These are phyloP conservation scores for Rhagoletis zephyria DNA, from an alignment of 1,140 invertebrate genomes.

Conservation along the genomic window DNA sequence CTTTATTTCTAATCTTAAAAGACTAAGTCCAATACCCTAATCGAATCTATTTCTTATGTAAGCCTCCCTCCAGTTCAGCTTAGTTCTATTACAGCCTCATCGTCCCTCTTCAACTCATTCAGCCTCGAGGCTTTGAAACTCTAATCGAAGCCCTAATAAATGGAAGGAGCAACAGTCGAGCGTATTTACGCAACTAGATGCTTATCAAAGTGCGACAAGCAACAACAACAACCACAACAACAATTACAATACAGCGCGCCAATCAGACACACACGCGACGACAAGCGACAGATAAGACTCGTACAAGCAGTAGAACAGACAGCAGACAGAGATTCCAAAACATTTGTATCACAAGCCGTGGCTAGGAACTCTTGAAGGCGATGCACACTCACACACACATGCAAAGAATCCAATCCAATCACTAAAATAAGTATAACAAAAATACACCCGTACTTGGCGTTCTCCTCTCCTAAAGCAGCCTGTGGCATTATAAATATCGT, in stretches of 20 bases:
- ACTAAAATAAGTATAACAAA: slow-evolving; percentile 17
- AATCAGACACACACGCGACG: slow-evolving; percentile 43
- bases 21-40: no score
- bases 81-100: background rate
- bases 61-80: background rate
- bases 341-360: background rate
- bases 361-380: background rate
- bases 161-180: slow-evolving; percentile 23
- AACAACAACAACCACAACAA: background rate
- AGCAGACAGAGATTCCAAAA: slow-evolving; percentile 36
- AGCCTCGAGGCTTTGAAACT: slow-evolving; percentile 2
- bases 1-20: no score
- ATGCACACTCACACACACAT: background rate
- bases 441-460: background rate
- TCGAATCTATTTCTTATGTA: no score
- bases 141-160: slow-evolving; percentile 16
- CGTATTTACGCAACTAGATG: slow-evolving; percentile 43
- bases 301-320: background rate
- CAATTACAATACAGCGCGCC: background rate
- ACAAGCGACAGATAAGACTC: slow-evolving; percentile 35
- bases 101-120: background rate
- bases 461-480: background rate
- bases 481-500: slow-evolving; percentile 20
- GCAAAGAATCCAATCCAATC: background rate
- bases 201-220: slow-evolving; percentile 40